These are phyloP conservation scores for Nematolebias whitei DNA, from an alignment of 2,113 vertebrate genomes.

Conservation along the genomic window DNA sequence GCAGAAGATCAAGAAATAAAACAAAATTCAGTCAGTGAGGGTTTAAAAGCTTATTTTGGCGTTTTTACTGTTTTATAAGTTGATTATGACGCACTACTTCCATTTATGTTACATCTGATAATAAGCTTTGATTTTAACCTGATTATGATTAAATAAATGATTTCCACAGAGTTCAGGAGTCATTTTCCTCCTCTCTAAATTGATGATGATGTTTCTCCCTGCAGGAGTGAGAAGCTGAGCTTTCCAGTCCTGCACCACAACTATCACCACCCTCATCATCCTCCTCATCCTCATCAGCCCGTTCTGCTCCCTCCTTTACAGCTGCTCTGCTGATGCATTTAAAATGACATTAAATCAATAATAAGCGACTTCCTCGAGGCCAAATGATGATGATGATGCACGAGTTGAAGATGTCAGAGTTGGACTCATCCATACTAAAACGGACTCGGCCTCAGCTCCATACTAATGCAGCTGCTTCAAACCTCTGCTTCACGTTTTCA, in stretches of 20 bases:
- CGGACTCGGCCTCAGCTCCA: background rate
- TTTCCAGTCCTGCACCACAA: background rate
- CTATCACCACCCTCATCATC: background rate
- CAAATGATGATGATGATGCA: background rate
- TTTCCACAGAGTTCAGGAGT: background rate
- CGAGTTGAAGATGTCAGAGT: background rate
- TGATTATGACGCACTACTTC: too few species aligned
- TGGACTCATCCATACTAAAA: constrained; percentile 9
- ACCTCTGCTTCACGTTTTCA: background rate
- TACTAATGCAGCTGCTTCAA: background rate
- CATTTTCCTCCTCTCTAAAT: background rate
- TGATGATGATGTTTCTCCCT: background rate
- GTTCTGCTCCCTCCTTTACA: background rate
- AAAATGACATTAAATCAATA: constrained; percentile 31
- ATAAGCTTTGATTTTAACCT: background rate
- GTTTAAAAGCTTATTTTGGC: too few species aligned
- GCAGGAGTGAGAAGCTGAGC: constrained; percentile 4
- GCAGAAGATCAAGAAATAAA: too few species aligned
- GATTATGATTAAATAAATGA: background rate
- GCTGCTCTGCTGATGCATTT: constrained; percentile 7
- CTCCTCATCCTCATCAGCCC: background rate
- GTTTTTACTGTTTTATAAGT: too few species aligned
- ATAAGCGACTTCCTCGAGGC: background rate
- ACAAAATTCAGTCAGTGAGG: too few species aligned
- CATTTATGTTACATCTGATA: too few species aligned